These are phyloP conservation scores for Stigmatopora nigra DNA, from an alignment of 2,113 vertebrate species.

Conservation along the genomic window DNA sequence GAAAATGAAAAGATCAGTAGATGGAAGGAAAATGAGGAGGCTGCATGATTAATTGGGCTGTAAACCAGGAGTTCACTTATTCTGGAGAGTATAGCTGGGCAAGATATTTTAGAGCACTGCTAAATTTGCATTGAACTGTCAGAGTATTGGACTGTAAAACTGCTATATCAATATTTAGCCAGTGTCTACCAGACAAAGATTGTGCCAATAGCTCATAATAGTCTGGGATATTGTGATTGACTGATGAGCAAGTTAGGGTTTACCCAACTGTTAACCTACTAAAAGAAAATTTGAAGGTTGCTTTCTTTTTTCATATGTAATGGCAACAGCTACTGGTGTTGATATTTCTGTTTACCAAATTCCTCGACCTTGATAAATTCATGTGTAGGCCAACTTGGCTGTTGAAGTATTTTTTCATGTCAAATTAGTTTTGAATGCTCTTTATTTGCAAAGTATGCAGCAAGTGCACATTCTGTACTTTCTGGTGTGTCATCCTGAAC, in stretches of 20 bases:
- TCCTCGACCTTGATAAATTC: not conserved
- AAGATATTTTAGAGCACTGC: not conserved
- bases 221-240: no score
- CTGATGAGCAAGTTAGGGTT: no score
- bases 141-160: no score
- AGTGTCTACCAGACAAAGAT: no score
- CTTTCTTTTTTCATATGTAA: not conserved
- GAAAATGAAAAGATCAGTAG: conserved; percentile 46
- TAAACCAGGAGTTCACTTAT: conserved; percentile 50
- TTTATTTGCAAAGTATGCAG: conserved; percentile 16
- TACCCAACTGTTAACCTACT: no score
- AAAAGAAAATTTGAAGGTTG: not conserved
- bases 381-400: not conserved
- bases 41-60: conserved; percentile 39
- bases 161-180: no score
- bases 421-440: conserved; percentile 9
- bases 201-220: no score
- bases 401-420: not conserved
- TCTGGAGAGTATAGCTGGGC: conserved; percentile 35
- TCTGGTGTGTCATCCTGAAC: conserved; percentile 28
- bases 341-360: not conserved
- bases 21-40: conserved; percentile 31
- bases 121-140: no score
- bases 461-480: conserved; percentile 25
- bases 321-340: not conserved